Conservation (phyloP, 2,888 invertebrate species). For the Cryptus armator region DNA sequence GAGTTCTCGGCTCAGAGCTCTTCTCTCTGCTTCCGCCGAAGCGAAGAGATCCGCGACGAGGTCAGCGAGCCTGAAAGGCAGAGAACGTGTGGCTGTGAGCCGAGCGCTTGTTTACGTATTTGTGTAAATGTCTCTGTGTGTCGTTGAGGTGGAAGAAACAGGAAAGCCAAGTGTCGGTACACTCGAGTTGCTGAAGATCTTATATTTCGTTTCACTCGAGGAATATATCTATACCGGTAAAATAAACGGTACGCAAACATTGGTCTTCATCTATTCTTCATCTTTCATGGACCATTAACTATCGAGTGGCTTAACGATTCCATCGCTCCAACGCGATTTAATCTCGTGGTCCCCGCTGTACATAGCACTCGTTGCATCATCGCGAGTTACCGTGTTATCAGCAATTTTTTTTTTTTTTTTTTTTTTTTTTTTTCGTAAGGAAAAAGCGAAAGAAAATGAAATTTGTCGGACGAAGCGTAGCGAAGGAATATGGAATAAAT, state of each 20-base stretch:
- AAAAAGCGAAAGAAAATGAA: too few species aligned
- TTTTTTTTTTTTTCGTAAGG: too few species aligned
- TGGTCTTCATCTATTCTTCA: not conserved
- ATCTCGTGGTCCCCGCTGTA: too few species aligned
- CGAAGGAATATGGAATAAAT: too few species aligned
- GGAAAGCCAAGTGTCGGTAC: not conserved
- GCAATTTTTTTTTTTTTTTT: too few species aligned
- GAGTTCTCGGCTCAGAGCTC: constrained; percentile 40
- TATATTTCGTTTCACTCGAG: constrained; percentile 13
- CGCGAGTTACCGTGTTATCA: too few species aligned
- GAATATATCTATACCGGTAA: too few species aligned
- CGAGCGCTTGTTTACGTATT: not conserved
- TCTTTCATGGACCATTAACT: not conserved
- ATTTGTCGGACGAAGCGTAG: too few species aligned
- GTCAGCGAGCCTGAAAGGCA: constrained; percentile 47
- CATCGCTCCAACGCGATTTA: too few species aligned
- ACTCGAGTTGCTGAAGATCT: not conserved
- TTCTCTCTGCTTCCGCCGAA: constrained; percentile 22
- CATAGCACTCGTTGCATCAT: too few species aligned
- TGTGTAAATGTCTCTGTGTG: not conserved
- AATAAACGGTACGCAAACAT: too few species aligned
- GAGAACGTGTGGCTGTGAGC: not conserved
- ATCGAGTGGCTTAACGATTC: too few species aligned
- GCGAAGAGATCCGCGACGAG: constrained; percentile 35
- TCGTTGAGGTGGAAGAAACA: not conserved